phyloP scores from a whole-genome alignment of 1,140 invertebrate genomes.

The Drosophila suzukii region DNA sequence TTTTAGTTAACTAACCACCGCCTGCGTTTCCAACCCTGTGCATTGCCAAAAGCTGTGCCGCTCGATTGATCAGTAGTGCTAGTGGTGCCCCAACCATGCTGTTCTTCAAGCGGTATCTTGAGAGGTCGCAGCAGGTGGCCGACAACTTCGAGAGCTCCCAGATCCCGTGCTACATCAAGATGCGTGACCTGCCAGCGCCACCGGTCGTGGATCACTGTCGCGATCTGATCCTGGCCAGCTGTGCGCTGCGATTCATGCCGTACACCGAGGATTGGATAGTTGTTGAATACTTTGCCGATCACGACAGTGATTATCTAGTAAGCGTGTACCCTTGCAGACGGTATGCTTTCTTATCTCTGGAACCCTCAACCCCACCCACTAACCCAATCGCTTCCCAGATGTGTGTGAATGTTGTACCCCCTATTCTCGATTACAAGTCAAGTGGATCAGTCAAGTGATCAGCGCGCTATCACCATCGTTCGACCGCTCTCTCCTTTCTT shows the following conservation, averaged over 20 bases:
- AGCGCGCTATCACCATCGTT: constrained; percentile 18
- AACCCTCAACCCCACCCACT: not conserved
- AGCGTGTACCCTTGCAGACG: constrained; percentile 35
- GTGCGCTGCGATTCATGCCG: constrained; percentile 54
- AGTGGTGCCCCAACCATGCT: constrained; percentile 45
- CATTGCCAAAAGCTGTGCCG: constrained; percentile 21
- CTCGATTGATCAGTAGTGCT: constrained; percentile 16
- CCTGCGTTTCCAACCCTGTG: constrained; percentile 23
- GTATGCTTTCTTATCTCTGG: constrained; percentile 16
- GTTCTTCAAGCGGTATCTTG: constrained; percentile 80
- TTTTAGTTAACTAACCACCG: constrained; percentile 10
- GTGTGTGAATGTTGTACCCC: constrained; percentile 3
- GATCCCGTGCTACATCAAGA: constrained; percentile 76
- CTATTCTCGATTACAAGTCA: constrained; percentile 22
- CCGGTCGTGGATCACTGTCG: constrained; percentile 54
- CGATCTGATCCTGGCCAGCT: constrained; percentile 65
- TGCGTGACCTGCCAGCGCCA: constrained; percentile 69
- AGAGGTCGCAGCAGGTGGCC: constrained; percentile 71
- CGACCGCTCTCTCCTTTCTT: constrained; percentile 37
- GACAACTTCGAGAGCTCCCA: constrained; percentile 69
- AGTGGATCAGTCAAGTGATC: constrained; percentile 42
- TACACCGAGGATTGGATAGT: constrained; percentile 79
- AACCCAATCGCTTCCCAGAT: constrained; percentile 16
- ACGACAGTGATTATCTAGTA: constrained; percentile 78
- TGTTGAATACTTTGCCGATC: constrained; percentile 77